Base-by-base conservation (phyloP, 2,888 invertebrate species). In the Macrophya annulata region DNA sequence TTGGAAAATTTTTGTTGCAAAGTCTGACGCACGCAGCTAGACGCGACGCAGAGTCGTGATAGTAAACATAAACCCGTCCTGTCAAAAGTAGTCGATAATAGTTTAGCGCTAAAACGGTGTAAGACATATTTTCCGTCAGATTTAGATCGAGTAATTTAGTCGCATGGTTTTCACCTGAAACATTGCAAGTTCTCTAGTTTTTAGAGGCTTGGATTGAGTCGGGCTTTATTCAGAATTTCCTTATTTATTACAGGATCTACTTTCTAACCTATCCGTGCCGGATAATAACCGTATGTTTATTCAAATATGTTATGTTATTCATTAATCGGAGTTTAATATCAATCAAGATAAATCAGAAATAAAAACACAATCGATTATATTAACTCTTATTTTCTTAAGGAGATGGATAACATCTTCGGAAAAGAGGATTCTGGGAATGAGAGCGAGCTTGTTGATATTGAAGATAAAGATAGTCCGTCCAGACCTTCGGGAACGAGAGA, bases 401-500 rank as follows among this genome's bases (percentile, higher is more conserved):
- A 59, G 45, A 92, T 92, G 92, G 92, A 92, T 86, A 89, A 91
- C 77, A 87, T 92, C 83, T 91, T 92, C 87, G 92, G 91, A 0
- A 92, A 91, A 85, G 92, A 92, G 85, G 92, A 92, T 86, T 91
- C 91, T 51, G 91, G 88, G 0, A 90, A 91, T 85, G 91, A 92
- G 84, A 91, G 88, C 4, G 90, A 92, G 15, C 87, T 86, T 51
- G 85, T 86, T 31, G 89, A 90, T 25, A 79, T 87, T 4, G 89
- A 89, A 0, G 88, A 89, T 45, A 90, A 89, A 45, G 87, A 88
- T 17, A 87, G 81, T 72, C 84, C 83, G n/a, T 68, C 72, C n/a
- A 85, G 84, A 68, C 86, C 84, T 81, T 71, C 84, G 10, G 82
- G 55, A 2, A 84, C 81, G 1, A 91, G 89, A 85, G 88, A 90